phyloP scores from a whole-genome alignment of 2,113 vertebrate species.

The Pteruthius melanotis region DNA sequence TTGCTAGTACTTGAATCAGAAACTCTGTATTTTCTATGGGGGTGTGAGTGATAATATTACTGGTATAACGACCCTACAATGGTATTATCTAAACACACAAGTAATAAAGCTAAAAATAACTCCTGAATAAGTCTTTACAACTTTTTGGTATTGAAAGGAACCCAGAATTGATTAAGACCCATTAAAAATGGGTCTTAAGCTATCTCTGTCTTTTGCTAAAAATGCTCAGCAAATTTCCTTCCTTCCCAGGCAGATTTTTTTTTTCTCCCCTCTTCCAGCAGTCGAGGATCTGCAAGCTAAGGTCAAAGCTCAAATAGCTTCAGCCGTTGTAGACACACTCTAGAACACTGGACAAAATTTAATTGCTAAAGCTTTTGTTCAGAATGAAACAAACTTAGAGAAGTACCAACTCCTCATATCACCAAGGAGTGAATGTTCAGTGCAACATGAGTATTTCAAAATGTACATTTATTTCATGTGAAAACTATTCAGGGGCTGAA shows the following conservation, averaged over 20 bases:
- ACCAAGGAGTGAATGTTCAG: background rate
- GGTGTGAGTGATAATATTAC: background rate
- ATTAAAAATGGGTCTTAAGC: background rate
- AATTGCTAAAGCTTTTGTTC: background rate
- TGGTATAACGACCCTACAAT: background rate
- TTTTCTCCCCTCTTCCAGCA: background rate
- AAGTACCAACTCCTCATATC: background rate
- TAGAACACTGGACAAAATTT: background rate
- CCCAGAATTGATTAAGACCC: background rate
- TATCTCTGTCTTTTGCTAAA: background rate
- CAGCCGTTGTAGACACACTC: background rate
- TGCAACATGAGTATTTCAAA: background rate
- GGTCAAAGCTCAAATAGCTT: background rate
- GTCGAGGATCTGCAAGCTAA: background rate
- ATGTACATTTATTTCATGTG: background rate
- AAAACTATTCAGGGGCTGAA: background rate
- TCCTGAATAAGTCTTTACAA: background rate
- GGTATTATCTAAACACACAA: background rate
- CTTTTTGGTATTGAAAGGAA: background rate
- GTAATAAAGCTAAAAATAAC: background rate
- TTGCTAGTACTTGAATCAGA: background rate
- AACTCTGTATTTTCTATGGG: background rate
- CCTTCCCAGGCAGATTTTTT: background rate
- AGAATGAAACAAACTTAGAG: background rate
- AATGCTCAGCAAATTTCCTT: background rate